Conservation (phyloP, 2,113 vertebrate species). For the Aptenodytes patagonicus region DNA sequence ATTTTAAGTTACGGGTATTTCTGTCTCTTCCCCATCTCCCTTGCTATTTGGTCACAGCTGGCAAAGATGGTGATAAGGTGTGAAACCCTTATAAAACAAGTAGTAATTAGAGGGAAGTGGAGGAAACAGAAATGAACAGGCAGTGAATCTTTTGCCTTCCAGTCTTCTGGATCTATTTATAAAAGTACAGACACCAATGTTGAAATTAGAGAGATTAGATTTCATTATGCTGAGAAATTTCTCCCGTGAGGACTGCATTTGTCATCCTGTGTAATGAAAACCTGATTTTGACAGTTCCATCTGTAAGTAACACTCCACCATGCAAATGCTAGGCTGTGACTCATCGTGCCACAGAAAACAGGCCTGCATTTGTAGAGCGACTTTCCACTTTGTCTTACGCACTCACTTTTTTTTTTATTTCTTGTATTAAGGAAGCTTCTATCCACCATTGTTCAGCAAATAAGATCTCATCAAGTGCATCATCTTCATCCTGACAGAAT, state of each 20-base stretch:
- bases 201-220: conserved; percentile 28
- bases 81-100: not conserved
- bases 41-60: not conserved
- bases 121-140: not conserved
- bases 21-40: not conserved
- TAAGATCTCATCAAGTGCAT: not conserved
- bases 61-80: not conserved
- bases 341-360: not conserved
- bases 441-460: conserved; percentile 28
- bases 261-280: not conserved
- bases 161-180: not conserved
- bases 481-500: not conserved
- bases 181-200: not conserved
- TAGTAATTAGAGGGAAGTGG: not conserved
- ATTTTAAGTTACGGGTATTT: not conserved
- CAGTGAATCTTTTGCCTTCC: not conserved
- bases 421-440: conserved; percentile 4
- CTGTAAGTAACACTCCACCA: not conserved
- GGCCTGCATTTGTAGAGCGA: not conserved
- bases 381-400: conserved; percentile 24
- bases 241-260: not conserved
- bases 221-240: conserved; percentile 13
- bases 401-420: not conserved
- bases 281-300: conserved; percentile 23
- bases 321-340: not conserved